These are phyloP conservation scores for Eulacestoma nigropectus DNA, from an alignment of 2,113 vertebrate species.

Conservation along the genomic window DNA sequence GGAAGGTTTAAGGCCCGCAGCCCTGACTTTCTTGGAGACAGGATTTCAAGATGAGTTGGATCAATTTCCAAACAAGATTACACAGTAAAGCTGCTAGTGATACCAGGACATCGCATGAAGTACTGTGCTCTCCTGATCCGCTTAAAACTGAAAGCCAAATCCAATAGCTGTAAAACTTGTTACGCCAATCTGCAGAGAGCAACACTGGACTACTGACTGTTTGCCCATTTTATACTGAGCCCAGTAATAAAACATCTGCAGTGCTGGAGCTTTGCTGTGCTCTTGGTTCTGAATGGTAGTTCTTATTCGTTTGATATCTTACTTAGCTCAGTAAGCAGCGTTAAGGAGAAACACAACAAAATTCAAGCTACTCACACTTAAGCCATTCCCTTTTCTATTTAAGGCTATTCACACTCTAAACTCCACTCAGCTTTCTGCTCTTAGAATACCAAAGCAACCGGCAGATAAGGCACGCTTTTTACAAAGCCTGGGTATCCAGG, in stretches of 20 bases:
- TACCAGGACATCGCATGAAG: neutral
- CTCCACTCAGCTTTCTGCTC: neutral
- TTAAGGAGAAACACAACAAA: neutral
- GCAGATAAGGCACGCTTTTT: neutral
- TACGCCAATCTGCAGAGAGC: neutral
- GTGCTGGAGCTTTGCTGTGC: neutral
- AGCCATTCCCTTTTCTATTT: neutral
- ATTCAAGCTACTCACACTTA: neutral
- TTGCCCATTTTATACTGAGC: neutral
- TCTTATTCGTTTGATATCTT: rapidly evolving
- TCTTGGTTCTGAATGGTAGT: neutral
- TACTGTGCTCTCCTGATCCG: neutral
- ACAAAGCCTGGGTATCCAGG: neutral
- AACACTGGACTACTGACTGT: neutral
- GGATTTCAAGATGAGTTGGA: neutral
- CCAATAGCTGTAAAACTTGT: neutral
- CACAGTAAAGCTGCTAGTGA: neutral
- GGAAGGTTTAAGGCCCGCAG: neutral
- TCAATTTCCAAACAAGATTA: constrained; percentile 32
- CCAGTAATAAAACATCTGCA: neutral
- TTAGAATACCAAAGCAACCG: neutral
- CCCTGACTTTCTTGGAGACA: neutral
- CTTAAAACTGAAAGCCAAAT: neutral
- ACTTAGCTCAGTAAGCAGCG: neutral
- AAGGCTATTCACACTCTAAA: neutral